phyloP scores from a whole-genome alignment of 2,113 vertebrate species.

The Myotis yumanensis region DNA sequence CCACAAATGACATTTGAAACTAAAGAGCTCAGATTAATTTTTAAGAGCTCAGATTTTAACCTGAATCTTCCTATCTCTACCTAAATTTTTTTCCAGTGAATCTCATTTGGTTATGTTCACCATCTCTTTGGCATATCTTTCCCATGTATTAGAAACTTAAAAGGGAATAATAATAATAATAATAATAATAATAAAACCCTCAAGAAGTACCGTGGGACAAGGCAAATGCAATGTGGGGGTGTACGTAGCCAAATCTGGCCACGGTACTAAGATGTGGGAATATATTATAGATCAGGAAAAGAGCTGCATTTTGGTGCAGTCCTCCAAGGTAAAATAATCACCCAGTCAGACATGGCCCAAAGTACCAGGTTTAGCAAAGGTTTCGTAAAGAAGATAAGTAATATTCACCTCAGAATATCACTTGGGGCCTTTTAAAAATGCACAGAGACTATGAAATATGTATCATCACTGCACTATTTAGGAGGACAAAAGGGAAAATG shows the following conservation, averaged over 20 bases:
- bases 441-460: not conserved
- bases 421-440: not conserved
- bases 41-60: slow-evolving; percentile 29
- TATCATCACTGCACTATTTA: not conserved
- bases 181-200: not conserved
- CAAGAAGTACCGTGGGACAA: not conserved
- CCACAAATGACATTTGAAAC: not conserved
- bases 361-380: not conserved
- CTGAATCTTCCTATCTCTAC: not conserved
- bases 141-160: not conserved
- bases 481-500: not conserved
- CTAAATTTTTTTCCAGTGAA: not conserved
- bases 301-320: not conserved
- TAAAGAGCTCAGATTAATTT: not conserved
- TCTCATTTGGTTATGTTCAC: not conserved
- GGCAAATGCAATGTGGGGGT: not conserved
- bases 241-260: not conserved
- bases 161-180: not conserved
- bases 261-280: not conserved
- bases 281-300: not conserved
- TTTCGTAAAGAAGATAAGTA: not conserved
- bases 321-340: not conserved
- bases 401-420: not conserved
- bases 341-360: not conserved
- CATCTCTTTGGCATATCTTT: not conserved